Base-by-base conservation (phyloP, 2,797 vertebrate species). In the Rhynchotus rufescens region DNA sequence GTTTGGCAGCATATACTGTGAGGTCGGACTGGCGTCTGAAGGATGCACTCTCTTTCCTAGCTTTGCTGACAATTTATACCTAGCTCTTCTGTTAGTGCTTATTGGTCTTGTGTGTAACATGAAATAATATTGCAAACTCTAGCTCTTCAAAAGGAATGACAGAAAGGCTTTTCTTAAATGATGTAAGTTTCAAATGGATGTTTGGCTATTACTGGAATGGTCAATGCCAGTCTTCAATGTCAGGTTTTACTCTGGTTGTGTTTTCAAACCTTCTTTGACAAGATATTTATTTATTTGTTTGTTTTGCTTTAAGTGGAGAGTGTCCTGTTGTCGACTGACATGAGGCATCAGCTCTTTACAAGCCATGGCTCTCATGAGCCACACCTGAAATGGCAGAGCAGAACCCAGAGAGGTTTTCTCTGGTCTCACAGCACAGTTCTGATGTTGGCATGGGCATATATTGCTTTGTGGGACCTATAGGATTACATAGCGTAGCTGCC, bases 141-240 rank as follows among this genome's bases (percentile, higher is more conserved):
- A 59, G 15, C 4, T 32, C 14, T 22, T 32, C 1, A 47, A 22
- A 89, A 81, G 28, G 47, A 56, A 49, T 6, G 12, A 40, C 7
- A 59, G 49, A 15, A 14, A 47, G 22, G 6, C 38, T 60, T 74
- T 81, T 79, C 11, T 75, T 32, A 28, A 61, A 78, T 69, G 11
- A 8, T 9, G 0, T 25, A 49, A 26, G 4, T 28, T 60, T 60
- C 14, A 40, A 47, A 15, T 5, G 49, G 19, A 32, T 23, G 2
- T 28, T 12, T 36, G 6, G 2, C 17, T 7, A 6, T 68, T 4
- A 21, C 40, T 52, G 5, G 15, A 47, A 7, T 45, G 47, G 66
- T 38, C 22, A 49, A 23, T 16, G 16, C 47, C n/a, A 44, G 7
- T 20, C 86, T 59, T 15, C 36, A 13, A 19, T 5, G 12, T 20